These are phyloP conservation scores for Siderastrea radians DNA, from an alignment of 92 coral and sea anemone genomes.

Conservation along the genomic window DNA sequence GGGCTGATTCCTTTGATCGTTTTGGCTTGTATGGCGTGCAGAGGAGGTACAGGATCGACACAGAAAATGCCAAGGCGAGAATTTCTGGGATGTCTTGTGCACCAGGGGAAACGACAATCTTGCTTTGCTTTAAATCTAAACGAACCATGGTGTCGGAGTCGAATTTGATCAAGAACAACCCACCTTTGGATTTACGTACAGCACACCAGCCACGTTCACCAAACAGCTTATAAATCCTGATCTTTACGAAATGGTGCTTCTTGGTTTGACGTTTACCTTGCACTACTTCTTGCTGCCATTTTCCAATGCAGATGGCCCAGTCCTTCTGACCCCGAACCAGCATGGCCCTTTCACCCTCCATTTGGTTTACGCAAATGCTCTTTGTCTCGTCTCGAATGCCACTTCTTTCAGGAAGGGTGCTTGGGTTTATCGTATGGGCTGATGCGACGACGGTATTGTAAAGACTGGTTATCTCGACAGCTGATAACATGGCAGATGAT, in stretches of 20 bases:
- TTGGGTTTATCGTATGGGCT: conserved; percentile 43
- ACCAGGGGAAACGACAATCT: conserved; percentile 15
- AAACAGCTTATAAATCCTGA: not conserved
- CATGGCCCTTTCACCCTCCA: conserved; percentile 63
- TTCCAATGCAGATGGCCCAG: conserved; percentile 54
- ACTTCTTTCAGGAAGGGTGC: conserved; percentile 43
- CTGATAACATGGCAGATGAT: conserved; percentile 49
- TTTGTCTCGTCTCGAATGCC: conserved; percentile 28
- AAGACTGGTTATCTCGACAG: conserved; percentile 47
- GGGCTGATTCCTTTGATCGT: conserved; percentile 15
- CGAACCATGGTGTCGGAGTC: conserved; percentile 25
- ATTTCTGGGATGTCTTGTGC: conserved; percentile 1
- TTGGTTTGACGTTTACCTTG: conserved; percentile 27
- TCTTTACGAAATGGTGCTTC: conserved; percentile 8
- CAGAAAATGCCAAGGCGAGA: too few species aligned
- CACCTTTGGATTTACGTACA: conserved; percentile 53
- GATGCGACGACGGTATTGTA: conserved; percentile 46
- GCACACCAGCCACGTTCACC: conserved; percentile 56
- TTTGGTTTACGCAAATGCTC: not conserved
- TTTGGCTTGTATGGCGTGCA: conserved; percentile 60
- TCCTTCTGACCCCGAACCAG: conserved; percentile 7
- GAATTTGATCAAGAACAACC: conserved; percentile 39
- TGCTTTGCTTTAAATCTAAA: not conserved
- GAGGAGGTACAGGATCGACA: conserved; percentile 1
- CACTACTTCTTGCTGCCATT: conserved; percentile 34